Percentiles rank a stretch among this genome's conserved stretches.
phyloP scores from a whole-genome alignment of 2,113 vertebrate genomes.

The Pelvicachromis taeniatus region DNA sequence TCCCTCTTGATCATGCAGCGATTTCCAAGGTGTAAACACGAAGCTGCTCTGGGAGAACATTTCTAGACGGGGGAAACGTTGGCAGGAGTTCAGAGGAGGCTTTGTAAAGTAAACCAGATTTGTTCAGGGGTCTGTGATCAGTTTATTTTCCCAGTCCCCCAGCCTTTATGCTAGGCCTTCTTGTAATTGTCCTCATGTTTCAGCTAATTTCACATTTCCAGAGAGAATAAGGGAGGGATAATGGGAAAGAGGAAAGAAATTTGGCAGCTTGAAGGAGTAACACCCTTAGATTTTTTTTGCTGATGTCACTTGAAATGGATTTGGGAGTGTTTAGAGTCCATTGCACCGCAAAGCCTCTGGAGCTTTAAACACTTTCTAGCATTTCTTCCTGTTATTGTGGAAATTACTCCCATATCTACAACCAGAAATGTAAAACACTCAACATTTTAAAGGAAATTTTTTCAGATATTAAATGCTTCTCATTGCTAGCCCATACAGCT shows the following conservation, averaged over 20 bases:
- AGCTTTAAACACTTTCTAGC: neutral
- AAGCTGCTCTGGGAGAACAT: constrained; percentile 58
- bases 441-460: neutral
- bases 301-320: constrained; percentile 41
- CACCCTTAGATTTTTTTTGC: constrained; percentile 27
- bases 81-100: constrained; percentile 68
- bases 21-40: constrained; percentile 68
- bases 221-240: constrained; percentile 33
- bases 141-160: constrained; percentile 66
- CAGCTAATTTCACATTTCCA: constrained; percentile 70
- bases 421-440: neutral
- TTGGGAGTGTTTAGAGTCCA: neutral
- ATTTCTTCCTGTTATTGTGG: neutral
- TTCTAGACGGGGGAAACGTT: constrained; percentile 33
- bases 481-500: neutral
- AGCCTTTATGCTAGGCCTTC: constrained; percentile 52
- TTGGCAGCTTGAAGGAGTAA: constrained; percentile 29
- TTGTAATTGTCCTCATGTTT: constrained; percentile 72
- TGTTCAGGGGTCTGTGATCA: constrained; percentile 62
- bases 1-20: constrained; percentile 52
- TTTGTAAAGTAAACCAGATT: constrained; percentile 74
- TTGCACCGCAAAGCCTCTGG: constrained; percentile 3
- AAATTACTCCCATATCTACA: neutral
- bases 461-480: neutral
- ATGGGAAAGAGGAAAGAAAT: constrained; percentile 28